Evolutionary conservation across 1,140 invertebrate genomes (phyloP), one percentile per base, ranked within the genome.

Genomic region (Drosophila setifemur): DNA sequence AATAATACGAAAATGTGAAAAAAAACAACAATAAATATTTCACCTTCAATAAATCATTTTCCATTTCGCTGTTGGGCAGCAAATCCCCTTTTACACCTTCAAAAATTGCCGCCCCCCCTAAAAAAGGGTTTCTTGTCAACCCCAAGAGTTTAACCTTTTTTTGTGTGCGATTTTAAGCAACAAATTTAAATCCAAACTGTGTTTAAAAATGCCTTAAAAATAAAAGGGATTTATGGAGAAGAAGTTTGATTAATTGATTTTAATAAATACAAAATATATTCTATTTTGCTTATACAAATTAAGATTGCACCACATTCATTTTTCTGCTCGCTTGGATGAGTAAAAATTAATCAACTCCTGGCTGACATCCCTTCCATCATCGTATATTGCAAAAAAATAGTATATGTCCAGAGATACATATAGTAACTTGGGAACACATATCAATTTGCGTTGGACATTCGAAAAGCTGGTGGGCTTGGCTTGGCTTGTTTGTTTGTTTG

Each of bases 31-130:
- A 89, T 88, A 89, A 89, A 89, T 89, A 89, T 89, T 89, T 89
- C 66, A 78, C 73, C 88, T 85, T 86, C 83, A 89, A 89, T 89
- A 89, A 89, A 89, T 89, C 88, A 89, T 89, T 81, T 86, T 74
- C 31, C 69, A 70, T 85, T 73, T 72, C 33, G 33, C 63, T 68
- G 16, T 21, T 54, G 73, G 48, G 25, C 49, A 58, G 23, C 53
- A 70, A 58, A 70, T 49, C 64, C 67, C 67, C 44, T 37, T 33
- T 43, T 58, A 48, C 67, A 71, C 53, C 61, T 66, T 26, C 2
- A 16, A 23, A 4, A 14, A n/a, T 16, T 29, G 42, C 12, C 33
- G 12, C 33, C 16, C 16, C 12, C 31, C 7, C 11, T 11, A 35
- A 63, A 58, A 67, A 67, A 67, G 67, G 67, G 66, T 70, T 70